Percentiles rank a stretch among this genome's conserved stretches.
phyloP scores from a whole-genome alignment of 1,140 invertebrate species.

The Cotesia glomerata region DNA sequence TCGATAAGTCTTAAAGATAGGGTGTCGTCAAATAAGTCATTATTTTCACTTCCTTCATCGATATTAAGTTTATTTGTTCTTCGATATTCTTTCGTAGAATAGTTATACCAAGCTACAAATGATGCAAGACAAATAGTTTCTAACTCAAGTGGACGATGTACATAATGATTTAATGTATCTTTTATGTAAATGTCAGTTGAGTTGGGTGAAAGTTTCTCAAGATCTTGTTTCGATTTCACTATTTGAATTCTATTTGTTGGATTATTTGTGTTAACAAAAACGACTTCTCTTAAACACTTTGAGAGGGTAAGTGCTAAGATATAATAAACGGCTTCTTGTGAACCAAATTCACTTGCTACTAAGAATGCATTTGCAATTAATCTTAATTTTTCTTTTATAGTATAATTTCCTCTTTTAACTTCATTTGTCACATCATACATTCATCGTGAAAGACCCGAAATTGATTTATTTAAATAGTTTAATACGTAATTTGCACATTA shows the following conservation, averaged over 20 bases:
- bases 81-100: neutral
- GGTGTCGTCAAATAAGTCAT: neutral
- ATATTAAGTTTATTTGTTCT: neutral
- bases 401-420: too few relatives aligned
- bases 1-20: too few relatives aligned
- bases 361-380: neutral
- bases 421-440: too few relatives aligned
- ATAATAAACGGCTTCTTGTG: constrained; percentile 47
- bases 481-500: too few relatives aligned
- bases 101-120: constrained; percentile 15
- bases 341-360: neutral
- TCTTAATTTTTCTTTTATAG: constrained; percentile 42
- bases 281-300: constrained; percentile 8
- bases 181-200: constrained; percentile 27
- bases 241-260: constrained; percentile 18
- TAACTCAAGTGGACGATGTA: neutral
- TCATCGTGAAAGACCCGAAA: too few relatives aligned
- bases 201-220: constrained; percentile 4
- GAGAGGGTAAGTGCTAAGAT: constrained; percentile 37
- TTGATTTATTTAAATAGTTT: too few relatives aligned
- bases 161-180: constrained; percentile 25
- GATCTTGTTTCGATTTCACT: constrained; percentile 16
- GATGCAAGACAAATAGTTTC: constrained; percentile 24
- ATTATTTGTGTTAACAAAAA: constrained; percentile 17
- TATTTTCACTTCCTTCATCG: constrained; percentile 7